phyloP scores from a whole-genome alignment of 1,140 invertebrate species.

The Microplitis demolitor region DNA sequence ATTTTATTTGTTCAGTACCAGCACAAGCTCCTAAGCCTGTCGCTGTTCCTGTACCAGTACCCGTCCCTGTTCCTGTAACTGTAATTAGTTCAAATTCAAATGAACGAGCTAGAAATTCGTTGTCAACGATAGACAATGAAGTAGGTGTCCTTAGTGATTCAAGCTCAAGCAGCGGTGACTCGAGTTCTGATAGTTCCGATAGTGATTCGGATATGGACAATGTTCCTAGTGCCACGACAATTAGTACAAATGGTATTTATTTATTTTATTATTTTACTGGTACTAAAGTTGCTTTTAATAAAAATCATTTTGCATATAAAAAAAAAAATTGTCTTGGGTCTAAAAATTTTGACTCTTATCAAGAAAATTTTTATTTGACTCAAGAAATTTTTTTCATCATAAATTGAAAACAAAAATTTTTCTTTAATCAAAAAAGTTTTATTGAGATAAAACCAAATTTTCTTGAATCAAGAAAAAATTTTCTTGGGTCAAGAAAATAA shows the following conservation, averaged over 20 bases:
- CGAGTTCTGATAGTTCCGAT: conserved; percentile 53
- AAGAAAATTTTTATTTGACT: too few species aligned
- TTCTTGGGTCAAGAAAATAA: too few species aligned
- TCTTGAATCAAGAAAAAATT: too few species aligned
- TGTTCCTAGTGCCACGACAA: conserved; percentile 27
- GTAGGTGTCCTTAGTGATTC: conserved; percentile 47
- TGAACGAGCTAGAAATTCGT: not conserved
- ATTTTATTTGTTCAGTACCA: not conserved
- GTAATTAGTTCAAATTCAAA: conserved; percentile 12
- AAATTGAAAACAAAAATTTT: too few species aligned
- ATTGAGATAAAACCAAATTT: too few species aligned
- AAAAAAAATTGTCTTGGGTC: too few species aligned
- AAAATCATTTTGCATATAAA: conserved; percentile 4
- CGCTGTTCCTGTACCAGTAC: not conserved
- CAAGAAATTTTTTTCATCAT: too few species aligned
- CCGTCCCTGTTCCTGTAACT: conserved; percentile 12
- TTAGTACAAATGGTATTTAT: conserved; percentile 9
- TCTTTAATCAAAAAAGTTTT: too few species aligned
- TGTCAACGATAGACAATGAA: conserved; percentile 33
- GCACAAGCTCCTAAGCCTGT: conserved; percentile 36
- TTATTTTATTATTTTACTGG: conserved; percentile 31
- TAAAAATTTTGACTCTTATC: too few species aligned
- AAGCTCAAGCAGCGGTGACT: conserved; percentile 45
- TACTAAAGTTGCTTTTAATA: conserved; percentile 3
- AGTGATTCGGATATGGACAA: conserved; percentile 53